A percentile compares a stretch with the other conserved stretches of the same genome.
These are phyloP conservation scores for Cyprinella venusta DNA, from an alignment of 2,797 vertebrate genomes.

Conservation along the genomic window DNA sequence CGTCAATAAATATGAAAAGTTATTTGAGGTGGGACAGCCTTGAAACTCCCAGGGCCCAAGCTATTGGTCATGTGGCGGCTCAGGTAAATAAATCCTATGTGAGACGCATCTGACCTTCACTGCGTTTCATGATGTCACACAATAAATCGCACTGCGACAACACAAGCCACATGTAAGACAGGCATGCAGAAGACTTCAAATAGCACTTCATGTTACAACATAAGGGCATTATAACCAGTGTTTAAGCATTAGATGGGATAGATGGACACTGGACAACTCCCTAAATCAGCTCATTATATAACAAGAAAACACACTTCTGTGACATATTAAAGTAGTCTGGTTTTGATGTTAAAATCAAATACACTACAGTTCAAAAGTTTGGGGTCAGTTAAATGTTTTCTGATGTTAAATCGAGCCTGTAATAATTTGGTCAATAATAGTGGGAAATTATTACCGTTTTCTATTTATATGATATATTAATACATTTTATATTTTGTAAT, in stretches of 20 bases:
- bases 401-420: not conserved
- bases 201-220: not conserved
- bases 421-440: not conserved
- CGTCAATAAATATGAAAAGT: not conserved
- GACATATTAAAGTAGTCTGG: not conserved
- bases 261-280: not conserved
- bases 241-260: not conserved
- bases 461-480: not conserved
- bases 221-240: not conserved
- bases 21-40: not conserved
- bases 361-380: not conserved
- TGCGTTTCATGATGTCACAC: conserved; percentile 25
- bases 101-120: conserved; percentile 4
- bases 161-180: not conserved
- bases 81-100: not conserved
- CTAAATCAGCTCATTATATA: not conserved
- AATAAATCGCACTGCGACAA: conserved; percentile 9
- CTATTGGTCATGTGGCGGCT: not conserved
- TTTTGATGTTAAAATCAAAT: not conserved
- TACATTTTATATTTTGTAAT: not conserved
- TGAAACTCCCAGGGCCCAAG: not conserved
- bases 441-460: not conserved
- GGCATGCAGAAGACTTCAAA: not conserved
- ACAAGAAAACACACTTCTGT: not conserved
- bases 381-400: not conserved